Evolutionary conservation across 2,888 invertebrate species (phyloP).

Genomic region (Aricia artaxerxes): DNA sequence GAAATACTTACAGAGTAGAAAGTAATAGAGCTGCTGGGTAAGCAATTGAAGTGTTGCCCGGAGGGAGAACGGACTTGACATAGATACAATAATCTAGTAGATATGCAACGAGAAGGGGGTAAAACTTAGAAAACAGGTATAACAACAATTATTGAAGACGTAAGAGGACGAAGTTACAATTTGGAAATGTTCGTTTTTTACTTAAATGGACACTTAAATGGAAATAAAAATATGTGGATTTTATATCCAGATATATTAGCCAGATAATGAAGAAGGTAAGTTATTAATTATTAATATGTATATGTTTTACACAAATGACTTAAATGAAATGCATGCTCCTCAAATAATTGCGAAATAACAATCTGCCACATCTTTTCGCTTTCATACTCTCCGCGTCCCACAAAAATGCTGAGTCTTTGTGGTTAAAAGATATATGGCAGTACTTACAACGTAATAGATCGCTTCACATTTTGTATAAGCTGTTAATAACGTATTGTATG

Average conservation of each 20-base stretch:
- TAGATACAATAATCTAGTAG: not conserved
- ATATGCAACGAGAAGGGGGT: not conserved
- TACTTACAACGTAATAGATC: constrained; percentile 23
- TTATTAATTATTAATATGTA: no score
- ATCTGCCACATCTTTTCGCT: not conserved
- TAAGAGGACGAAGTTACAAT: no score
- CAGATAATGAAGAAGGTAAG: not conserved
- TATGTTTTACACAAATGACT: no score
- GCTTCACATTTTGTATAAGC: constrained; percentile 13
- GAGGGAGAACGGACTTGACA: not conserved
- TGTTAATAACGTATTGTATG: constrained; percentile 5
- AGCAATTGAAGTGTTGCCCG: constrained; percentile 14
- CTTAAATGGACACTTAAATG: no score
- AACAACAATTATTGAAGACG: no score
- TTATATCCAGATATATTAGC: no score
- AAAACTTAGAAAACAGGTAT: no score
- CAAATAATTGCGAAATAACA: not conserved
- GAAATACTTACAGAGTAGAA: not conserved
- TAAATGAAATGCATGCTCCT: not conserved
- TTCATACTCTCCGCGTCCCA: not conserved
- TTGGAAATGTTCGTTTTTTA: no score
- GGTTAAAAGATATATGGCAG: constrained; percentile 19
- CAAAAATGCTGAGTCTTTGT: constrained; percentile 24
- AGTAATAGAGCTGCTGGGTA: not conserved
- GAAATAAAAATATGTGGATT: no score